phyloP scores from a whole-genome alignment of 2,888 invertebrate genomes.

The Meandrusa payeni region DNA sequence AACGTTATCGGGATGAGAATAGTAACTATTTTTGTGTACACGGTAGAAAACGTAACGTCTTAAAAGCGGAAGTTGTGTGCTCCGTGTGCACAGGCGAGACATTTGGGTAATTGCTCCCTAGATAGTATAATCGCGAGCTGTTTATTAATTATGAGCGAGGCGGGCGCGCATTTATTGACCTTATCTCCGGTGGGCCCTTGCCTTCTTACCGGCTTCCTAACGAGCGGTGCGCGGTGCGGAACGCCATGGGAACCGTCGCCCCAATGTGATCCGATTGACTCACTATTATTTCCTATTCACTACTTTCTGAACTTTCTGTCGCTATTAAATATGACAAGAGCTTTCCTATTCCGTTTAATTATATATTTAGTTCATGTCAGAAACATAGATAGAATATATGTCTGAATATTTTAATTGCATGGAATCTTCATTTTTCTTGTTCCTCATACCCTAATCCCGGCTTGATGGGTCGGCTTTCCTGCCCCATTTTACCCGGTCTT shows the following conservation, averaged over 20 bases:
- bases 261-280: slow-evolving; percentile 13
- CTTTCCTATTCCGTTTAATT: not conserved
- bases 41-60: not conserved
- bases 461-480: too few relatives aligned
- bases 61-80: not conserved
- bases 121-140: slow-evolving; percentile 53
- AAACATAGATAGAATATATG: too few relatives aligned
- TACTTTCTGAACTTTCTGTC: not conserved
- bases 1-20: not conserved
- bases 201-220: slow-evolving; percentile 61
- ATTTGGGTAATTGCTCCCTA: slow-evolving; percentile 61
- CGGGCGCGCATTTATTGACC: slow-evolving; percentile 72
- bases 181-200: slow-evolving; percentile 72
- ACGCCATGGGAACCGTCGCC: slow-evolving; percentile 49
- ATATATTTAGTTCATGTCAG: too few relatives aligned
- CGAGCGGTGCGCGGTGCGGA: slow-evolving; percentile 59
- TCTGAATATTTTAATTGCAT: too few relatives aligned
- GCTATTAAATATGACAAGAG: not conserved
- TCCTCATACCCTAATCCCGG: too few relatives aligned
- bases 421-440: too few relatives aligned
- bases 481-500: too few relatives aligned
- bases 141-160: slow-evolving; percentile 69
- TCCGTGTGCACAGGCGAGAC: slow-evolving; percentile 35
- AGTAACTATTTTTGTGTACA: not conserved
- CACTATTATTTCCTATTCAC: slow-evolving; percentile 10